Conservation (phyloP, 2,113 vertebrate species). For the Tylochromis polylepis region DNA sequence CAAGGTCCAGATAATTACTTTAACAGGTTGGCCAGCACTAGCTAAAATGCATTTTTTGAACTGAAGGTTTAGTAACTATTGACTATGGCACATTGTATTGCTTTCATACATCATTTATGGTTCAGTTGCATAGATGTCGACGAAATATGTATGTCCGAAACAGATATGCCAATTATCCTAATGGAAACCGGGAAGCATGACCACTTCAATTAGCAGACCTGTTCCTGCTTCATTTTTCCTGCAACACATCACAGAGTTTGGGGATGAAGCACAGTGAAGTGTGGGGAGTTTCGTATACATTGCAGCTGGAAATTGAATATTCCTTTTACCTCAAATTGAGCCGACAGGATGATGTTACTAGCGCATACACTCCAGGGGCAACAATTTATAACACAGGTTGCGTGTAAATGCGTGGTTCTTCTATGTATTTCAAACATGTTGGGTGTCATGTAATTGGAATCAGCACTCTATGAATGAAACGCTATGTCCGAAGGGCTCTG, state of each 20-base stretch:
- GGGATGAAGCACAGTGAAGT: slow-evolving; percentile 46
- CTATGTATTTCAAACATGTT: slow-evolving; percentile 29
- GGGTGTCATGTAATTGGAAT: slow-evolving; percentile 44
- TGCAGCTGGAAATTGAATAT: slow-evolving; percentile 39
- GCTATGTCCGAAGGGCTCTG: not conserved
- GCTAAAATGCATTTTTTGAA: not conserved
- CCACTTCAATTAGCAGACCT: slow-evolving; percentile 64
- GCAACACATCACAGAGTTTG: slow-evolving; percentile 60
- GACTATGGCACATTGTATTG: slow-evolving; percentile 6
- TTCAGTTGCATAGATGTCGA: slow-evolving; percentile 55
- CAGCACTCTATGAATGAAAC: slow-evolving; percentile 44
- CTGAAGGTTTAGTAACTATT: slow-evolving; percentile 3
- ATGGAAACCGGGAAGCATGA: slow-evolving; percentile 65
- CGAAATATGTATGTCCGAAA: slow-evolving; percentile 65
- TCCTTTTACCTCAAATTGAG: slow-evolving; percentile 33
- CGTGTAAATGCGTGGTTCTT: slow-evolving; percentile 27
- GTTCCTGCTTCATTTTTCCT: slow-evolving; percentile 53
- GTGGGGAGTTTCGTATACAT: slow-evolving; percentile 7
- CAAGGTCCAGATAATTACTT: not conserved
- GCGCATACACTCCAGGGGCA: slow-evolving; percentile 9
- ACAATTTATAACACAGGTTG: slow-evolving; percentile 33
- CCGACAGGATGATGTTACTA: slow-evolving; percentile 27
- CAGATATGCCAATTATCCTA: slow-evolving; percentile 69
- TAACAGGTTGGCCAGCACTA: not conserved
- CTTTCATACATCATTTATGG: slow-evolving; percentile 54